Conservation (phyloP, 2,797 vertebrate genomes). For the Argya squamiceps region DNA sequence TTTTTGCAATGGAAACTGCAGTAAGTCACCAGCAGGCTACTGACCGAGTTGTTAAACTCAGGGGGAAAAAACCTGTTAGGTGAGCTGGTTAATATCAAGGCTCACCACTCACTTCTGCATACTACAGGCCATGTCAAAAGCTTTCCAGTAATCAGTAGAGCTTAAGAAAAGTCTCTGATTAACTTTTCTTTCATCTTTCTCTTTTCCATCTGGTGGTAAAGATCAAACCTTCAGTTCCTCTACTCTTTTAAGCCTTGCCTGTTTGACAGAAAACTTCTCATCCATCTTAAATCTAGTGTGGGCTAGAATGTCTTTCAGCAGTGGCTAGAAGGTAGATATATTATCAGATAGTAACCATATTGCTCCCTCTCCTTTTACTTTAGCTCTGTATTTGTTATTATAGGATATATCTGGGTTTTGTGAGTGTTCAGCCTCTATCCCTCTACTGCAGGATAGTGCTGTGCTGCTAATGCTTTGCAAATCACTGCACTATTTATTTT, state of each 20-base stretch:
- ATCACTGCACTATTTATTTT: not conserved
- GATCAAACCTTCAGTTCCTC: slow-evolving; percentile 69
- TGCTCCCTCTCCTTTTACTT: slow-evolving; percentile 40
- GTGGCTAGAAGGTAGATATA: slow-evolving; percentile 47
- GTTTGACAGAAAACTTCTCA: slow-evolving; percentile 68
- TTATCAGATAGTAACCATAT: slow-evolving; percentile 57
- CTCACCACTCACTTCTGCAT: slow-evolving; percentile 62
- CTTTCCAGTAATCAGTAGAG: slow-evolving; percentile 69
- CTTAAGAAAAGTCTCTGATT: slow-evolving; percentile 72
- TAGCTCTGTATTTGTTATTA: slow-evolving; percentile 45
- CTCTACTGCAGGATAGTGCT: not conserved
- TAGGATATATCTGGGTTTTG: slow-evolving; percentile 8
- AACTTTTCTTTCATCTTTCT: slow-evolving; percentile 72
- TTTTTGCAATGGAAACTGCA: slow-evolving; percentile 38
- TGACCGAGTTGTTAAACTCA: slow-evolving; percentile 11
- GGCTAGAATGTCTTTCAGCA: slow-evolving; percentile 72
- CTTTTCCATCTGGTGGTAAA: slow-evolving; percentile 68
- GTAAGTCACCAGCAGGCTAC: slow-evolving; percentile 30
- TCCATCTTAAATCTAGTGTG: slow-evolving; percentile 60
- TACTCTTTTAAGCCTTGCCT: slow-evolving; percentile 60
- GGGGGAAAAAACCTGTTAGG: not conserved
- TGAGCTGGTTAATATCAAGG: slow-evolving; percentile 70
- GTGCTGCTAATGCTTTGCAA: slow-evolving; percentile 18
- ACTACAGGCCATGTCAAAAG: slow-evolving; percentile 62
- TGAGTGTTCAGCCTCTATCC: not conserved